Evolutionary conservation across 2,888 invertebrate species (phyloP), one percentile per base, ranked within the genome.

Genomic region (Metalampra italica): DNA sequence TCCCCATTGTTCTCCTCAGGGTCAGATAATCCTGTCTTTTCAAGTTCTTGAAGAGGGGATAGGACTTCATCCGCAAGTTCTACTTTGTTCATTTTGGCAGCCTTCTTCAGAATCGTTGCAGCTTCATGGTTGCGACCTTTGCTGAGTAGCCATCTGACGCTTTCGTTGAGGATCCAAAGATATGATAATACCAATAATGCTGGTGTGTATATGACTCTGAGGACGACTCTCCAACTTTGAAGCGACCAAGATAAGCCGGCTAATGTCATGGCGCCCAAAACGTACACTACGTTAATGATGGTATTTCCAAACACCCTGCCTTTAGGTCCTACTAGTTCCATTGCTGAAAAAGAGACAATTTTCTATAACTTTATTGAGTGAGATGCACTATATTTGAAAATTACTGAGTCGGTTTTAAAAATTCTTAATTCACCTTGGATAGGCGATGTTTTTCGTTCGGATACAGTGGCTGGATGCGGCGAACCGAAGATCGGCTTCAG

Each of bases 311-410:
- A 83, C 0, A 95, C 94, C 56, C 96, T 90, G 46, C 93, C 92
- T 55, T 92, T 92, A 9, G 94, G 94, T 0, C 94, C 94, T 1
- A 96, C 95, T 53, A 96, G 82, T 75, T 96, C 96, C 77, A 96
- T 92, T 29, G 93, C 94, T 94, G 79, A 39, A 86, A 89, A 49
- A 12, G 50, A 60, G 50, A 49, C 36, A 49, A 45, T n/a, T n/a
- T n/a, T n/a, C n/a, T n/a, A n/a, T n/a, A n/a, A 1, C 11, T 30
- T 7, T 29, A 13, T 40, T 40, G 13, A 14, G 13, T 37, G 15
- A 29, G 9, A 30, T 30, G 9, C 7, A 30, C 30, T n/a, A n/a
- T n/a, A n/a, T n/a, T n/a, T n/a, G n/a, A n/a, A n/a, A n/a, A n/a
- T n/a, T n/a, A n/a, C n/a, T n/a, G n/a, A n/a, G n/a, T n/a, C n/a